Evolutionary conservation across 2,888 invertebrate species (phyloP), one percentile per base, ranked within the genome.

Genomic region (Schrankia costaestrigalis): DNA sequence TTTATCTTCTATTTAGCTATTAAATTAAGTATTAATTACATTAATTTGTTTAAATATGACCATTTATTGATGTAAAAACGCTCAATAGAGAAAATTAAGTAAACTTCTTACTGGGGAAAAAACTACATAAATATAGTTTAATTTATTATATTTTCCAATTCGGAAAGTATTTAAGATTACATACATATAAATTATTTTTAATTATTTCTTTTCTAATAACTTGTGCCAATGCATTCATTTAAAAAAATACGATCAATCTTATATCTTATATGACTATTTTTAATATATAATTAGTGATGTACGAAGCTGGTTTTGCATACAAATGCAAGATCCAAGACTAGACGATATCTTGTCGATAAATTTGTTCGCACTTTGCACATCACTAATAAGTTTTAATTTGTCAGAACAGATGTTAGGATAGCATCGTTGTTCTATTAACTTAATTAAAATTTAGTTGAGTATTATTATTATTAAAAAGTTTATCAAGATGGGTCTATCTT

Each of bases 361-460:
- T 13, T 30, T 39, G 27, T 44, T 36, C 34, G 30, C 43, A 13
- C 56, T 55, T 55, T 48, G 52, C 34, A 28, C 48, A 58, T 55
- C 59, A 56, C 56, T 60, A 57, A 38, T 51, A 45, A 11, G 40
- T 54, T 52, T 60, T 60, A 54, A 59, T 57, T 45, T 62, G 58
- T 66, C 72, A 71, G 70, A 69, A 75, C 68, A 73, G 71, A 77
- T 69, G 65, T 76, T 68, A 63, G 62, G 43, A 67, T 56, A 63
- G 46, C 66, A 68, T 75, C 64, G 64, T 63, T 61, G 56, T 63
- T 59, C 46, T 69, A 61, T 55, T 68, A 67, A 58, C 55, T 54
- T 58, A 68, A 69, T 69, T 67, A 71, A 76, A n/a, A 75, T 74
- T 78, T 77, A 78, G 75, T 81, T 77, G 78, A 73, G 76, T 78